Evolutionary conservation across 2,113 vertebrate genomes (phyloP).

Genomic region (Callocephalon fimbriatum): DNA sequence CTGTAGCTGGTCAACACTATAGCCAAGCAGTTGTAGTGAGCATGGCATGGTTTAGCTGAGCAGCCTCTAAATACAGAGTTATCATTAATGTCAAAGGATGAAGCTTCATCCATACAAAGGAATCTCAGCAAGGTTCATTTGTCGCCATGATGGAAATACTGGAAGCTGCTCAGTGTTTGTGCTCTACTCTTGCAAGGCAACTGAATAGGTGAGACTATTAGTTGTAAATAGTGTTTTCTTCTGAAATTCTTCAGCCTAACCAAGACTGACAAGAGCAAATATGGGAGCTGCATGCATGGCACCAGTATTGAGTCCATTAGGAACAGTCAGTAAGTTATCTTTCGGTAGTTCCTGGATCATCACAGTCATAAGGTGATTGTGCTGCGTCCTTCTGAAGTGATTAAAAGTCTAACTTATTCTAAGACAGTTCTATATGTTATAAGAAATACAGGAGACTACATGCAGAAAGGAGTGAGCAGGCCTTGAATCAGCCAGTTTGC

Average conservation of each 20-base stretch:
- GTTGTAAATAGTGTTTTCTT: not conserved
- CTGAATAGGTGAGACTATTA: not conserved
- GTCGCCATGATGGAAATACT: constrained; percentile 24
- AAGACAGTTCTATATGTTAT: too few relatives aligned
- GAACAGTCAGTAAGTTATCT: not conserved
- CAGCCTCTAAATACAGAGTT: not conserved
- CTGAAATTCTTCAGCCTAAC: not conserved
- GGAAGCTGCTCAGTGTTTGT: not conserved
- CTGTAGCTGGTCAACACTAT: not conserved
- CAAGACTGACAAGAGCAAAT: not conserved
- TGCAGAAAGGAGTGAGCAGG: not conserved
- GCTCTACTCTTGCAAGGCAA: not conserved
- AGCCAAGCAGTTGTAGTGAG: not conserved
- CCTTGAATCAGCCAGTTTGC: not conserved
- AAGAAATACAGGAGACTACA: not conserved
- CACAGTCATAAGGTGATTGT: not conserved
- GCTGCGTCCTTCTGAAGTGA: not conserved
- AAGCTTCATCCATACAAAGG: not conserved
- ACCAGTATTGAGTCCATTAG: not conserved
- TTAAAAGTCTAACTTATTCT: not conserved
- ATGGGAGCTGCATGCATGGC: not conserved
- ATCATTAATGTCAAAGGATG: constrained; percentile 1
- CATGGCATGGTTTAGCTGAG: not conserved
- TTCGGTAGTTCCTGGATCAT: not conserved
- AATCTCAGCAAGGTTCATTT: not conserved